Conservation (phyloP, 2,113 vertebrate species). For the Castor canadensis region DNA sequence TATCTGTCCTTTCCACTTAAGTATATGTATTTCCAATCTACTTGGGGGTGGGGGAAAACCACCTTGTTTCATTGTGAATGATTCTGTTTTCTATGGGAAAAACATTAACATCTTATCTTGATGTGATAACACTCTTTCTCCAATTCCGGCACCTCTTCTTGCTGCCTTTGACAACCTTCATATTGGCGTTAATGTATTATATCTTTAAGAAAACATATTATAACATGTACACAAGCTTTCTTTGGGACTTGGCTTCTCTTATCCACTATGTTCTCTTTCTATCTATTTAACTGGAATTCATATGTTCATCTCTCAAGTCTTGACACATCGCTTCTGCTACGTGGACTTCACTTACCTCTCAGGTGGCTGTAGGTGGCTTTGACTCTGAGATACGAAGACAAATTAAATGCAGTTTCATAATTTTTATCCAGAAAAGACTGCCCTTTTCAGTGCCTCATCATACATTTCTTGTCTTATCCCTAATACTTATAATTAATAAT, state of each 20-base stretch:
- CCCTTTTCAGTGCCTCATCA: neutral
- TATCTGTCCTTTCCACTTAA: neutral
- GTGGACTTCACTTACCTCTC: neutral
- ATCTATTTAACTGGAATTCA: neutral
- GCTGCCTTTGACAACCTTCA: too few relatives aligned
- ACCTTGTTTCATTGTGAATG: neutral
- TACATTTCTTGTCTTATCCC: neutral
- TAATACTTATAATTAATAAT: accelerated
- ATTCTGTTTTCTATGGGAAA: neutral
- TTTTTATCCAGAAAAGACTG: neutral
- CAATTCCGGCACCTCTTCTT: neutral
- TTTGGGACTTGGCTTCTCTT: neutral
- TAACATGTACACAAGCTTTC: neutral
- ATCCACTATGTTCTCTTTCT: neutral
- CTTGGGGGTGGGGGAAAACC: neutral
- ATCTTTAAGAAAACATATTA: neutral
- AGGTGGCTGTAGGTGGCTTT: neutral
- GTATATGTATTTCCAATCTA: neutral
- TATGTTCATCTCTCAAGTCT: neutral
- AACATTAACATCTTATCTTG: neutral
- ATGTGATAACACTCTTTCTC: neutral
- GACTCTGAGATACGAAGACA: neutral
- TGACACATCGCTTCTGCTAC: neutral
- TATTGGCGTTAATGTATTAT: neutral
- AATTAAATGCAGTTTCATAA: neutral